Base-by-base conservation (phyloP, 2,888 invertebrate species). In the Odontocolon sp. region DNA sequence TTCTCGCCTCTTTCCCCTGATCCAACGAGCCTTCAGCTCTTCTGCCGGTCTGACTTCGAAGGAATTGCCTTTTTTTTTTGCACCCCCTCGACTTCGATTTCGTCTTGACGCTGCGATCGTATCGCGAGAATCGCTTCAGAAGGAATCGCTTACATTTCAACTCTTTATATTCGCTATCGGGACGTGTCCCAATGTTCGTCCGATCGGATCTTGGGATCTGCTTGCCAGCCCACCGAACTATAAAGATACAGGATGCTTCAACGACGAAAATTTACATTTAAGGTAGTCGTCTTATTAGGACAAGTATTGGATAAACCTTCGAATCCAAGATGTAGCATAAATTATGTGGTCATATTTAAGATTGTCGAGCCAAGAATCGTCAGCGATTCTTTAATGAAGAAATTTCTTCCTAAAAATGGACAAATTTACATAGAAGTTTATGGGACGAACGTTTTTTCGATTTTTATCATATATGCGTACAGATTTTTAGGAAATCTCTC, bases 41-140 rank as follows among this genome's bases (percentile, higher is more conserved):
- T 42, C 52, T 36, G 57, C 40, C 68, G 33, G 26, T 33, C 68
- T 77, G 21, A 36, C 63, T 64, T 42, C 47, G 61, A 76, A 54
- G 38, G 45, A 54, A 47, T 47, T 28, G 67, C 9, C 26, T 47
- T 23, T 26, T 26, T 26, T 50, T 28, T 21, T 26, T 50, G 8
- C 38, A 31, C 54, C 64, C 66, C 28, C 64, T 64, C 64, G 57
- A 64, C 56, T 71, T 71, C 54, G 67, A 67, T 36, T 70, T 26
- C 52, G 36, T 61, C 66, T 26, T 57, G 69, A 63, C 50, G 64
- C 26, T 2, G 63, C 16, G 42, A 66, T 70, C 45, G 57, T 77
- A 77, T 77, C 77, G 63, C 68, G 50, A 33, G 63, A 72, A 77
- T 63, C 67, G 67, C 71, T 66, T 70, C 54, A 45, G 61, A 33